Evolutionary conservation across 1,140 invertebrate genomes (phyloP).

Genomic region (Drosophila bocqueti): DNA sequence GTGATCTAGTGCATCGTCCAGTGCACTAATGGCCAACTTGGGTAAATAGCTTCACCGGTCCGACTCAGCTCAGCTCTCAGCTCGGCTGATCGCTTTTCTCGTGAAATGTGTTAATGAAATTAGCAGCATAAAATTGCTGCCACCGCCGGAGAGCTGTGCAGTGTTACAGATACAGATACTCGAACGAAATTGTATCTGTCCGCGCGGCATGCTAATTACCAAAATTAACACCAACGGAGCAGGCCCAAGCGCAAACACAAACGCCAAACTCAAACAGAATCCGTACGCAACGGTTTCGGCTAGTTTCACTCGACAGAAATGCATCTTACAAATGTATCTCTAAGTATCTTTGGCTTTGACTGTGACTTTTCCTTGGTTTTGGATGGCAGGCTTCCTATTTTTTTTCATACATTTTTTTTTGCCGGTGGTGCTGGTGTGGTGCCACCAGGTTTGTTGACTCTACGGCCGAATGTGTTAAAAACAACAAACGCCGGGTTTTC

Average conservation of each 20-base stretch:
- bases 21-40: constrained; percentile 35
- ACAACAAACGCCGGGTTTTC: constrained; percentile 65
- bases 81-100: constrained; percentile 48
- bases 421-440: constrained; percentile 12
- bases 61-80: neutral
- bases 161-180: constrained; percentile 73
- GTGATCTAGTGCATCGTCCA: constrained; percentile 39
- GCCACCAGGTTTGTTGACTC: constrained; percentile 39
- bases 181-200: constrained; percentile 66
- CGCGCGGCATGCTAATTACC: constrained; percentile 77
- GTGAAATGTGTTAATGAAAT: constrained; percentile 84
- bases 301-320: constrained; percentile 72
- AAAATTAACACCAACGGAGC: constrained; percentile 79
- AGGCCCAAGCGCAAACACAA: constrained; percentile 27
- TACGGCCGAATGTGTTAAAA: constrained; percentile 75
- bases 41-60: constrained; percentile 55
- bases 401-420: constrained; percentile 22
- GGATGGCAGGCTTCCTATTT: constrained; percentile 26
- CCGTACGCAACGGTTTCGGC: constrained; percentile 68
- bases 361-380: constrained; percentile 56
- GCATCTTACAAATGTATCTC: constrained; percentile 43
- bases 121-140: constrained; percentile 82
- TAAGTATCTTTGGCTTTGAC: constrained; percentile 29
- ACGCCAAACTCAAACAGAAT: constrained; percentile 23
- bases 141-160: constrained; percentile 37